Evolutionary conservation across 2,113 vertebrate species (phyloP).

Genomic region (Puffinus mauretanicus): DNA sequence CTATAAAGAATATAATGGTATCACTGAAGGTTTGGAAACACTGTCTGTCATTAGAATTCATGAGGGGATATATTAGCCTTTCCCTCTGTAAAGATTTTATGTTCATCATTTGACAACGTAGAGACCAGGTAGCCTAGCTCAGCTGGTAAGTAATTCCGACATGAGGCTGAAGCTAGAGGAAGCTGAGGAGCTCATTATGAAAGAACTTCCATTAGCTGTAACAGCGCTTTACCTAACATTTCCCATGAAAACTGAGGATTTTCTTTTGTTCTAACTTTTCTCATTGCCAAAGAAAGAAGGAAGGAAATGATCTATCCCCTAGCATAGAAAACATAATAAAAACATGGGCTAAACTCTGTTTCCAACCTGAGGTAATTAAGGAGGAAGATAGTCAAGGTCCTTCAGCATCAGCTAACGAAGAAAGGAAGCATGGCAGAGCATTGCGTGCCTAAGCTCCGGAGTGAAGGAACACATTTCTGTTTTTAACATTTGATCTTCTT

Average conservation of each 20-base stretch:
- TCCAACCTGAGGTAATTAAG: background rate
- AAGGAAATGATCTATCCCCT: background rate
- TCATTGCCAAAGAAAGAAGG: background rate
- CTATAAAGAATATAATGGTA: slow-evolving; percentile 17
- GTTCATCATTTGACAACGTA: background rate
- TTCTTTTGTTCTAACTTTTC: background rate
- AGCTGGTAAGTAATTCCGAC: background rate
- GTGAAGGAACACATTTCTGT: background rate
- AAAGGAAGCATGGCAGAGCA: background rate
- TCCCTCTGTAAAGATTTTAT: slow-evolving; percentile 34
- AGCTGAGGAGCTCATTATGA: background rate
- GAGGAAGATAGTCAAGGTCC: background rate
- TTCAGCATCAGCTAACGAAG: background rate
- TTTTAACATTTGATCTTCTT: slow-evolving; percentile 38
- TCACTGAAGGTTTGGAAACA: slow-evolving; percentile 15
- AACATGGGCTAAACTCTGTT: background rate
- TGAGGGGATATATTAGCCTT: background rate
- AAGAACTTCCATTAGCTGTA: background rate
- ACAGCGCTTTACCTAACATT: background rate
- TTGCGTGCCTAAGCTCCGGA: background rate
- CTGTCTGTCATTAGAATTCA: slow-evolving; percentile 28
- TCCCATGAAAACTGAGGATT: background rate
- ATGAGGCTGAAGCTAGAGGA: background rate
- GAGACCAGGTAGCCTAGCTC: background rate
- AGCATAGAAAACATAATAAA: background rate